Base-by-base conservation (phyloP, 2,797 vertebrate species). In the Pseudotriccus pelzelni region DNA sequence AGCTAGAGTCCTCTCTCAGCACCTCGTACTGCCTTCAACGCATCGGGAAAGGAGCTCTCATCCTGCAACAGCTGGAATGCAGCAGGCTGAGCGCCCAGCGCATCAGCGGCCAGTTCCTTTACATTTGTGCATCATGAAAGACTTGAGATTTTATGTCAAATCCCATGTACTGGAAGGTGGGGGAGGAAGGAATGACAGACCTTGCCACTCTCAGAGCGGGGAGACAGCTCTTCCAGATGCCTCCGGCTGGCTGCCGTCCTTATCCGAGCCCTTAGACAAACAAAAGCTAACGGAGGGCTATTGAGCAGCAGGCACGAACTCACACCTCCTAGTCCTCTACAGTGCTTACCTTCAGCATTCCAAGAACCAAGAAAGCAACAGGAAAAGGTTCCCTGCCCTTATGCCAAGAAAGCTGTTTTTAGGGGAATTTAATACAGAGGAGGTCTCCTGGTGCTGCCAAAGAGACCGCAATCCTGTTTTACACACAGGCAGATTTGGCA, bases 401-500 rank as follows among this genome's bases (percentile, higher is more conserved):
- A 22, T 15, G 30, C 22, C 24, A 60, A 7, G 13, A 75, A 68
- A 92, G 27, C 17, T 62, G 21, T 37, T 78, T 87, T 77, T 25
- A 56, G 25, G 25, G 46, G 44, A 24, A 9, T 59, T 91, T 39
- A 85, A 41, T 30, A 47, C 13, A 47, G 76, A 12, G 11, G 30
- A 63, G 68, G 22, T 63, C 49, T 52, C 27, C 50, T 80, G 44
- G 44, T 41, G 36, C 64, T 87, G 47, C 34, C 56, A 25, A 11
- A 72, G 70, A 56, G 23, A 70, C 39, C 14, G 19, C 56, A 56
- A 55, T 41, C 36, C 30, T n/a, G 39, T n/a, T 69, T 66, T 32
- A 56, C 1, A 4, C 47, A 21, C 3, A 19, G n/a, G 44, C 22
- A 32, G 55, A 56, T 46, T 10, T 28, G n/a, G 56, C 0, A 0